These are phyloP conservation scores for Phaedon cochleariae DNA, from an alignment of 2,888 invertebrate species.

Conservation along the genomic window DNA sequence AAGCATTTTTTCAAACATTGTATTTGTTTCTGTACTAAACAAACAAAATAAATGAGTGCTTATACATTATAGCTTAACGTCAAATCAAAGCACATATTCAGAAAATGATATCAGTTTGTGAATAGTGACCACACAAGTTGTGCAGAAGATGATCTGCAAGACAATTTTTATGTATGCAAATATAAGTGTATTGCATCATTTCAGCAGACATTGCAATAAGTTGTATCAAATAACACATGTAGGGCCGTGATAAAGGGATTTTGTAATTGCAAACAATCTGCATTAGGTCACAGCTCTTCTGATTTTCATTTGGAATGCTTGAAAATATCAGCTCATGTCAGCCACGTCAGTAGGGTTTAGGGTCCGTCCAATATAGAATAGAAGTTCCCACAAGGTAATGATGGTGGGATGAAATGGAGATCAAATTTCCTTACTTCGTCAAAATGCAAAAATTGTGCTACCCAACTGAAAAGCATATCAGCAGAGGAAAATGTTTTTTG, in stretches of 20 bases:
- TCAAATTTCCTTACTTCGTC: not conserved
- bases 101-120: not conserved
- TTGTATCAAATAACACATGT: not conserved
- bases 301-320: not conserved
- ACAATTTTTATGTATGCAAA: not conserved
- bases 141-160: not conserved
- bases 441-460: not conserved
- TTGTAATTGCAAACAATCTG: no score
- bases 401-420: not conserved
- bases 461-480: not conserved
- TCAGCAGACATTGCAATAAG: not conserved
- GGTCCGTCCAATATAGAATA: no score
- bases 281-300: no score
- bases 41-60: no score
- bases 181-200: not conserved
- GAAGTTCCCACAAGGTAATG: not conserved
- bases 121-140: constrained; percentile 5
- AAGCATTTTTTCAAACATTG: no score
- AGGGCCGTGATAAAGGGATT: not conserved
- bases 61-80: no score
- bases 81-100: no score
- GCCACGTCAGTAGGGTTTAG: not conserved
- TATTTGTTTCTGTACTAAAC: no score
- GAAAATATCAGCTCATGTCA: not conserved
- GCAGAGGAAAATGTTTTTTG: not conserved